Percentiles rank a stretch among this genome's conserved stretches.
phyloP scores from a whole-genome alignment of 2,797 vertebrate genomes.

The Aplochiton taeniatus region DNA sequence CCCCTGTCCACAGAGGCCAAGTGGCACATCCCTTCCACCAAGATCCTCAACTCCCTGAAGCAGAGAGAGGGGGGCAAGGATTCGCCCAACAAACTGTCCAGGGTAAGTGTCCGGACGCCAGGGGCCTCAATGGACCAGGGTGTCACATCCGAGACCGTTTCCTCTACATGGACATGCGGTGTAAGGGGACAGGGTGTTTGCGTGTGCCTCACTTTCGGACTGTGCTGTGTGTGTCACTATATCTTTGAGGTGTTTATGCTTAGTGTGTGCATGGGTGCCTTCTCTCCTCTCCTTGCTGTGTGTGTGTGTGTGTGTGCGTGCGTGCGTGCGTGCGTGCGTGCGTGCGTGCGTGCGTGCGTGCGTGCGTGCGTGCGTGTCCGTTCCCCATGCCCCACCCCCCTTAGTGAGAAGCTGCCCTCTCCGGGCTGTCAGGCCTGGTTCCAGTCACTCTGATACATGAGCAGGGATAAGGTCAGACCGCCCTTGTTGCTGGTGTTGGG shows the following conservation, averaged over 20 bases:
- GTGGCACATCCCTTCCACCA: conserved; percentile 90
- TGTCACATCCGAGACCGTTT: not conserved
- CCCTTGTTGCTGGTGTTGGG: conserved; percentile 51
- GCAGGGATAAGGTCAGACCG: conserved; percentile 51
- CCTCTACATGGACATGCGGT: not conserved
- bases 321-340: too few species aligned
- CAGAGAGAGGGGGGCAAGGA: conserved; percentile 89
- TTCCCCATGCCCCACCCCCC: not conserved
- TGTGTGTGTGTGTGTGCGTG: too few species aligned
- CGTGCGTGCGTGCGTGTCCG: not conserved
- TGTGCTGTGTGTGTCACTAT: not conserved
- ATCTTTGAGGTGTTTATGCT: not conserved
- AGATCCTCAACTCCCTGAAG: conserved; percentile 90
- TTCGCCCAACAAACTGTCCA: conserved; percentile 89
- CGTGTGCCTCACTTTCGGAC: not conserved
- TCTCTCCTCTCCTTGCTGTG: too few species aligned
- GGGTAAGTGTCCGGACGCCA: conserved; percentile 77
- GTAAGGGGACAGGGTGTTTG: not conserved
- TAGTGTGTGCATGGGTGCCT: too few species aligned
- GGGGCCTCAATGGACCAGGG: not conserved
- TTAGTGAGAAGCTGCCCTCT: not conserved
- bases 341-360: too few species aligned
- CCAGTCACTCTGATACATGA: conserved; percentile 30
- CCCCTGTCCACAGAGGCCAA: conserved; percentile 82
- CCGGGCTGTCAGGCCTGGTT: conserved; percentile 47